Evolutionary conservation across 2,888 invertebrate genomes (phyloP).

Genomic region (Deilephila elpenor): DNA sequence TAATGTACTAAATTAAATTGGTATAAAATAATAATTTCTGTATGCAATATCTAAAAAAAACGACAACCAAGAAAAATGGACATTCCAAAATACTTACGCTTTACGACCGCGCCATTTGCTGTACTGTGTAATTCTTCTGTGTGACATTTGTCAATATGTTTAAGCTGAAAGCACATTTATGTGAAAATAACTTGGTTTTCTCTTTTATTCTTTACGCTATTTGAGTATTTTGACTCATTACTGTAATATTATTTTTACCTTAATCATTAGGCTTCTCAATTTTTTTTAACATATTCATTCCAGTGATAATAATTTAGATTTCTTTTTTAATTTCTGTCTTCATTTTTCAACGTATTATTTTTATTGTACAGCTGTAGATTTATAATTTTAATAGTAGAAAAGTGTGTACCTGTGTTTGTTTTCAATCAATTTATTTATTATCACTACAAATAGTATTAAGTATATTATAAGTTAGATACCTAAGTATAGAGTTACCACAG

Average conservation of each 20-base stretch:
- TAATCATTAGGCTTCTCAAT: neutral
- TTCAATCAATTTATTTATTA: conserved; percentile 49
- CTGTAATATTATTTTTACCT: neutral
- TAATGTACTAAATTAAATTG: too few relatives aligned
- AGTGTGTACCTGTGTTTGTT: conserved; percentile 52
- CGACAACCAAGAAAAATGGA: too few relatives aligned
- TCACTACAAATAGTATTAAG: conserved; percentile 26
- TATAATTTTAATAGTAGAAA: conserved; percentile 23
- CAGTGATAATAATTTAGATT: neutral
- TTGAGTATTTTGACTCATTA: too few relatives aligned
- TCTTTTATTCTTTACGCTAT: too few relatives aligned
- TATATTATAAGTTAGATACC: neutral
- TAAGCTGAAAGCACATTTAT: too few relatives aligned
- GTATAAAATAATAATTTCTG: too few relatives aligned
- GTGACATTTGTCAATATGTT: too few relatives aligned
- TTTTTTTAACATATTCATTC: neutral
- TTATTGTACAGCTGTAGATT: conserved; percentile 5
- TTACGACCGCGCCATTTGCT: too few relatives aligned
- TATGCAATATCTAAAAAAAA: too few relatives aligned
- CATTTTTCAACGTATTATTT: conserved; percentile 14
- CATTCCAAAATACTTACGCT: too few relatives aligned
- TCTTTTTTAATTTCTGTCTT: neutral
- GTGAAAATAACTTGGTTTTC: too few relatives aligned
- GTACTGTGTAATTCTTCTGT: too few relatives aligned
- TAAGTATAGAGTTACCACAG: conserved; percentile 15